These are phyloP conservation scores for Morone chrysops DNA, from an alignment of 2,113 vertebrate genomes.

Conservation along the genomic window DNA sequence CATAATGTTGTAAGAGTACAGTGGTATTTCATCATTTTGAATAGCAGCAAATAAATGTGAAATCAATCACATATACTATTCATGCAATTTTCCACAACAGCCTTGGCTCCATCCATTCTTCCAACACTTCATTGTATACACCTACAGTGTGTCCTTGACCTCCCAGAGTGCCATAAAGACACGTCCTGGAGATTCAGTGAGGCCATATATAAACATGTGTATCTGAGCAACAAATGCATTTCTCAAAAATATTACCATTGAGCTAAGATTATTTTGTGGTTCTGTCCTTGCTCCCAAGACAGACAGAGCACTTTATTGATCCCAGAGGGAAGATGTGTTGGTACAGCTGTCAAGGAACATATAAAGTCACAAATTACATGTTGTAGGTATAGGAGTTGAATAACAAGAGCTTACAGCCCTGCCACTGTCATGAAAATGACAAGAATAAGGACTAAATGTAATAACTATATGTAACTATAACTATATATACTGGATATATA, in stretches of 20 bases:
- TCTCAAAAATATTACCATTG: slow-evolving; percentile 36
- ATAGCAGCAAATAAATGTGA: neutral
- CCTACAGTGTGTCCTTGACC: slow-evolving; percentile 26
- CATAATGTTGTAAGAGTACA: neutral
- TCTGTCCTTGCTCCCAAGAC: slow-evolving; percentile 20
- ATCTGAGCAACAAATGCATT: neutral
- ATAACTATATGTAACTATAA: too few species aligned
- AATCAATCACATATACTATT: neutral
- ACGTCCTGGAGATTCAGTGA: slow-evolving; percentile 12
- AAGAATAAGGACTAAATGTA: too few species aligned
- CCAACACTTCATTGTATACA: neutral
- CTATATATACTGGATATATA: too few species aligned
- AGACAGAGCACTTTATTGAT: slow-evolving; percentile 26
- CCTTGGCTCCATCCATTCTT: slow-evolving; percentile 33
- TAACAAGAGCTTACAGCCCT: neutral
- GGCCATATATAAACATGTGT: slow-evolving; percentile 9
- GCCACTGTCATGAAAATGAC: too few species aligned
- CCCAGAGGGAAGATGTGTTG: slow-evolving; percentile 17
- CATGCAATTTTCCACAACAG: slow-evolving; percentile 3
- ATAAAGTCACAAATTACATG: neutral
- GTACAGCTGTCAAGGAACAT: slow-evolving; percentile 1
- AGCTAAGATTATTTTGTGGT: slow-evolving; percentile 1
- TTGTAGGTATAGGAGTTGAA: neutral
- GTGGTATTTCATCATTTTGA: slow-evolving; percentile 18
- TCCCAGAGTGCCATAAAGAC: slow-evolving; percentile 46